Conservation (phyloP, 2,888 invertebrate species). For the Sesamia inferens region DNA sequence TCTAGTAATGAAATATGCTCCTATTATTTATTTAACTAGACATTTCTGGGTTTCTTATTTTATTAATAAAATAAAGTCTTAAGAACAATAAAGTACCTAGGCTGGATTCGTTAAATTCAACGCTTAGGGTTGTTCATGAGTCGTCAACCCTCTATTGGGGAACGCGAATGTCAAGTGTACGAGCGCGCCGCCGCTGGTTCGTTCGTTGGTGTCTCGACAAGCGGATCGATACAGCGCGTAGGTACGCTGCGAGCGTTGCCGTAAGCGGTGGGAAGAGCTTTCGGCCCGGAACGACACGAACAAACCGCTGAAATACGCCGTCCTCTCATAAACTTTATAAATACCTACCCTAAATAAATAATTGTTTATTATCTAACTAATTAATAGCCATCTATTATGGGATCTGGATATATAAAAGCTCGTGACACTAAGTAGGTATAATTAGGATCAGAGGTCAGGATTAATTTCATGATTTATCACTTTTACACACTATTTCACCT, state of each 20-base stretch:
- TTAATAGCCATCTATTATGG: background rate
- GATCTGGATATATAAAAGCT: background rate
- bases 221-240: constrained; percentile 70
- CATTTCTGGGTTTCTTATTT: background rate
- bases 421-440: background rate
- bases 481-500: background rate
- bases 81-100: background rate
- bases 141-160: constrained; percentile 70
- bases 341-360: background rate
- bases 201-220: constrained; percentile 62
- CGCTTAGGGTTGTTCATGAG: constrained; percentile 49
- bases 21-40: background rate
- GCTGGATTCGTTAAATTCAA: constrained; percentile 16
- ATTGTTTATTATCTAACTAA: background rate
- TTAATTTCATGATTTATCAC: no score
- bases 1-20: background rate
- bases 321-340: background rate
- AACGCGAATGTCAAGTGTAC: constrained; percentile 85
- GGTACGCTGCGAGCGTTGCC: constrained; percentile 18
- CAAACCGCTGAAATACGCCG: background rate
- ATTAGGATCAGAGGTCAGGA: no score
- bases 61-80: background rate
- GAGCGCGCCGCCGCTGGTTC: constrained; percentile 58
- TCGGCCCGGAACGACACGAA: constrained; percentile 17
- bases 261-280: constrained; percentile 25